Conservation (phyloP, 1,140 invertebrate genomes). For the Drosophila nebulosa region DNA sequence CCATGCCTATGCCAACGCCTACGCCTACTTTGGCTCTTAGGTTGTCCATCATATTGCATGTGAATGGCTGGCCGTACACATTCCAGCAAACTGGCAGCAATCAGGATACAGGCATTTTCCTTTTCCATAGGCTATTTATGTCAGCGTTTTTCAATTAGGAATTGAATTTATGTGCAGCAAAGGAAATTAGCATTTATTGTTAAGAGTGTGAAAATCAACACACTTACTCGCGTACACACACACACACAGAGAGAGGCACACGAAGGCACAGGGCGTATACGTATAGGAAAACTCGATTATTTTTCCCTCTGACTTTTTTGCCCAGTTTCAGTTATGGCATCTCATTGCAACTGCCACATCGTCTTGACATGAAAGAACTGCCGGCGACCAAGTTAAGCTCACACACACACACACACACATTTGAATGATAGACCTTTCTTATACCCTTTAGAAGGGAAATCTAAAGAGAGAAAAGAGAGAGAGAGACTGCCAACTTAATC, state of each 20-base stretch:
- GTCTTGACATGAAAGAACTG: conserved; percentile 10
- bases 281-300: conserved; percentile 55
- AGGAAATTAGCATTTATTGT: conserved; percentile 78
- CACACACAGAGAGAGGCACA: background rate
- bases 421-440: background rate
- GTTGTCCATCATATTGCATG: conserved; percentile 21
- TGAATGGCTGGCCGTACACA: background rate
- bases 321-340: conserved; percentile 43
- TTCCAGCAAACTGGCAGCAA: background rate
- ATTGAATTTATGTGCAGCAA: conserved; percentile 56
- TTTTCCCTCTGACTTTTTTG: conserved; percentile 10
- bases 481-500: no score
- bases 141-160: conserved; percentile 68
- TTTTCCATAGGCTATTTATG: conserved; percentile 45
- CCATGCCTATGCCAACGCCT: no score
- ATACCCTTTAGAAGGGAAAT: background rate
- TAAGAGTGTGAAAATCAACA: conserved; percentile 29
- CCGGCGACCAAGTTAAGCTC: conserved; percentile 18
- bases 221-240: background rate
- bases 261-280: background rate
- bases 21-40: background rate
- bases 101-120: background rate
- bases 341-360: conserved; percentile 16
- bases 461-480: no score
- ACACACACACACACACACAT: background rate